A percentile compares a stretch with the other conserved stretches of the same genome.
Conservation (phyloP, 2,888 invertebrate genomes). For the Callyntrura guangdongensis region DNA sequence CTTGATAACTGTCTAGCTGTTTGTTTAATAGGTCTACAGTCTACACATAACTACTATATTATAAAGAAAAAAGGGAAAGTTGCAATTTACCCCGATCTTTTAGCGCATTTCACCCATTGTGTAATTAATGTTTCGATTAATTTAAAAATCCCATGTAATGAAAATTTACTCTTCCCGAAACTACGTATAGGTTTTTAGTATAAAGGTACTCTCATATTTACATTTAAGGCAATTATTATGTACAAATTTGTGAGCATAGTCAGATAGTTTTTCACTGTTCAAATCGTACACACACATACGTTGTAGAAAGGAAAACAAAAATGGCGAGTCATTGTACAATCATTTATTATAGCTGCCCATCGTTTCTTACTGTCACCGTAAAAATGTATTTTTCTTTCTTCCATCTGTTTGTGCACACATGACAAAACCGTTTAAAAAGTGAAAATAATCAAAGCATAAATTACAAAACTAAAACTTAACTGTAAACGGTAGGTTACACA, state of each 20-base stretch:
- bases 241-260: constrained; percentile 39
- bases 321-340: constrained; percentile 10
- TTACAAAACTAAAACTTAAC: not conserved
- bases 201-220: constrained; percentile 50
- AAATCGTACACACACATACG: constrained; percentile 6
- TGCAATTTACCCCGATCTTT: not conserved
- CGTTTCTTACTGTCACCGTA: not conserved
- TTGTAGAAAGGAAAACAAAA: not conserved
- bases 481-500: not conserved
- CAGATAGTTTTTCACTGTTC: constrained; percentile 11
- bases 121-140: too few species aligned
- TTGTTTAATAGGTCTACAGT: too few species aligned
- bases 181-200: too few species aligned
- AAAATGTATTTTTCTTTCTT: not conserved
- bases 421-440: too few species aligned
- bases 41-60: too few species aligned
- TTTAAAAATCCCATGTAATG: too few species aligned
- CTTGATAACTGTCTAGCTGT: too few species aligned
- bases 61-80: too few species aligned
- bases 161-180: too few species aligned
- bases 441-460: constrained; percentile 17
- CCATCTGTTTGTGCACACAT: constrained; percentile 8
- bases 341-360: constrained; percentile 36
- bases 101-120: not conserved
- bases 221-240: constrained; percentile 37